These are phyloP conservation scores for Tetragonula carbonaria DNA, from an alignment of 2,888 invertebrate species.

Conservation along the genomic window DNA sequence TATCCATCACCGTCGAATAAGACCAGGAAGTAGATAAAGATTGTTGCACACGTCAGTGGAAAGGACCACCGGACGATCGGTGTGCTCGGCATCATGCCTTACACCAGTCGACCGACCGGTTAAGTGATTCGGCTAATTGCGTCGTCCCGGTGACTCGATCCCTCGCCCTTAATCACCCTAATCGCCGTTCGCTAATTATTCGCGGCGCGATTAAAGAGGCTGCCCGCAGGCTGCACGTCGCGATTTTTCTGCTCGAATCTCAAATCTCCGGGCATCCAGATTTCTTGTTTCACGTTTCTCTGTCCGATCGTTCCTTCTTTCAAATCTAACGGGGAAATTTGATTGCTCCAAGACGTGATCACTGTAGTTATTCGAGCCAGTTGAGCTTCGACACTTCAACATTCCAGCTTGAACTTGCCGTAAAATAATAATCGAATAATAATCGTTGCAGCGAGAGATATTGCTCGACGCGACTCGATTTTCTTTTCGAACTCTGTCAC, in stretches of 20 bases:
- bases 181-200: conserved; percentile 80
- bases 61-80: conserved; percentile 44
- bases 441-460: background rate
- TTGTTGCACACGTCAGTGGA: background rate
- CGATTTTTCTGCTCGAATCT: conserved; percentile 57
- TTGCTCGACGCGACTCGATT: background rate
- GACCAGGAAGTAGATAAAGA: conserved; percentile 19
- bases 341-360: background rate
- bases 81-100: conserved; percentile 51
- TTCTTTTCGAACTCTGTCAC: background rate
- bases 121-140: conserved; percentile 81
- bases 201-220: conserved; percentile 79
- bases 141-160: conserved; percentile 68
- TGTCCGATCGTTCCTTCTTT: conserved; percentile 42
- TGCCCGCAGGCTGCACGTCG: conserved; percentile 53
- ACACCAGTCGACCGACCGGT: conserved; percentile 64
- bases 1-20: background rate
- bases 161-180: conserved; percentile 77
- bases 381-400: too few relatives aligned
- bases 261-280: conserved; percentile 41
- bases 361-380: background rate
- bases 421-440: background rate
- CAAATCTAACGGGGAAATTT: background rate
- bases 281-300: conserved; percentile 68
- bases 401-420: background rate